phyloP scores from a whole-genome alignment of 2,113 vertebrate species.

The Mionectes macconnelli region DNA sequence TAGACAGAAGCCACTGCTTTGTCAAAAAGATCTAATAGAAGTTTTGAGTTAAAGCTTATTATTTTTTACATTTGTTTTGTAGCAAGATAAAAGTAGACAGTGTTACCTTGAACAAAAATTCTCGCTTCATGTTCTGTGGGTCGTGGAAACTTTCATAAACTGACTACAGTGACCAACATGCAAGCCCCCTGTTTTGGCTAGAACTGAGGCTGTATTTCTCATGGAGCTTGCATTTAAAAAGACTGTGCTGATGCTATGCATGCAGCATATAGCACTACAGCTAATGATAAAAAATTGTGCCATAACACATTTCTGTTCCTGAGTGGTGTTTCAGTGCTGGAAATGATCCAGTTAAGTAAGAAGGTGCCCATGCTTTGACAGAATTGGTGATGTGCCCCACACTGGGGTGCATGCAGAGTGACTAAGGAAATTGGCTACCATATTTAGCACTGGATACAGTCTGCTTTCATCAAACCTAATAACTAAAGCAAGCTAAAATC shows the following conservation, averaged over 20 bases:
- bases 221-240: not conserved
- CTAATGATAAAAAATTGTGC: not conserved
- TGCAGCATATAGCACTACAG: fast-evolving
- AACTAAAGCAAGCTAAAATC: not conserved
- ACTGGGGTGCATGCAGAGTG: not conserved
- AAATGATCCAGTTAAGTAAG: not conserved
- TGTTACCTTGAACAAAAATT: not conserved
- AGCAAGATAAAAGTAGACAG: not conserved
- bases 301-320: not conserved
- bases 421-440: not conserved
- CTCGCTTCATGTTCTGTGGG: not conserved
- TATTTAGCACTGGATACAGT: not conserved
- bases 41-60: not conserved
- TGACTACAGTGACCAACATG: not conserved
- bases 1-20: not conserved
- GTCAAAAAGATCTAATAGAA: not conserved
- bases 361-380: not conserved
- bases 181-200: not conserved
- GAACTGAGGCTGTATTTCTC: not conserved
- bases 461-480: not conserved
- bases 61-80: not conserved
- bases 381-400: not conserved
- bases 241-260: not conserved
- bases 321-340: not conserved
- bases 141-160: not conserved